These are phyloP conservation scores for Alectura lathami DNA, from an alignment of 2,113 vertebrate genomes.

Conservation along the genomic window DNA sequence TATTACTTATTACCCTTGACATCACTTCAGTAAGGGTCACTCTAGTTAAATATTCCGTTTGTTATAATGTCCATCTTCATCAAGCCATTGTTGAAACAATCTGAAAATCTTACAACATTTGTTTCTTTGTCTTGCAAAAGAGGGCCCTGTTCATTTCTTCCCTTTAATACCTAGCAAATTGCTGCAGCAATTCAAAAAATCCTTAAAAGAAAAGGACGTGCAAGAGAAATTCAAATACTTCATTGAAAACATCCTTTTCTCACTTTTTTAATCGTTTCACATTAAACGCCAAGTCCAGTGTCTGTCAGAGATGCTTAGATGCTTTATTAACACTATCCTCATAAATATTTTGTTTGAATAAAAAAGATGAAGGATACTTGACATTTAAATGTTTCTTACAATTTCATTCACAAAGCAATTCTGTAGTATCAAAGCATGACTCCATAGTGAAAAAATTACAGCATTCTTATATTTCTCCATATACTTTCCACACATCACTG, in stretches of 20 bases:
- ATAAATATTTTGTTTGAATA: conserved; percentile 32
- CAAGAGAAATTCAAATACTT: background rate
- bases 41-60: conserved; percentile 63
- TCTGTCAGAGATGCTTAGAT: background rate
- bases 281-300: background rate
- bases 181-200: conserved; percentile 33
- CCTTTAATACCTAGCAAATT: conserved; percentile 44
- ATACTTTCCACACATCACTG: background rate
- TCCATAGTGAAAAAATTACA: background rate
- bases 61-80: conserved; percentile 55
- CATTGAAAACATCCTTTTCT: conserved; percentile 31
- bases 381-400: conserved; percentile 40
- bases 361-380: background rate
- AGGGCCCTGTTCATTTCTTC: conserved; percentile 25
- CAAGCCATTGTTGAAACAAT: conserved; percentile 46
- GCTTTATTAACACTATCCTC: conserved; percentile 17
- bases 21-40: conserved; percentile 53
- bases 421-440: background rate
- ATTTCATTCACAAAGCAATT: conserved; percentile 17
- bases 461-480: background rate
- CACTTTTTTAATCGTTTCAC: background rate
- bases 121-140: conserved; percentile 36
- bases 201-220: background rate
- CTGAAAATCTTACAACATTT: conserved; percentile 49
- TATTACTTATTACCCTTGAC: conserved; percentile 62